Percentiles rank a stretch among this genome's conserved stretches.
Evolutionary conservation across 2,888 invertebrate genomes (phyloP).

Genomic region (Drosophila putrida): DNA sequence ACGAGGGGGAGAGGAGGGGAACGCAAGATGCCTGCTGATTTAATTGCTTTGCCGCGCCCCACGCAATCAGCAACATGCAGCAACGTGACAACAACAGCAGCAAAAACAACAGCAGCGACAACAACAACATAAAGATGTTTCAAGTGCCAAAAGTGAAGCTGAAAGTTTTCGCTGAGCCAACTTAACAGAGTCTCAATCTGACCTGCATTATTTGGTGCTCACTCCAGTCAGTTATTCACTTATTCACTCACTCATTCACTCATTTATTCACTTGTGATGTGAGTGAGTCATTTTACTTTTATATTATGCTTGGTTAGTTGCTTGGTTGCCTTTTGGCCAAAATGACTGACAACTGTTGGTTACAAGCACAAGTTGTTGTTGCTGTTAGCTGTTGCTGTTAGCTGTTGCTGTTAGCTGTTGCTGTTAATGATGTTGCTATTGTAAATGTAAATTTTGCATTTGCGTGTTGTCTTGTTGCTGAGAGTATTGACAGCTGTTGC

Average conservation of each 20-base stretch:
- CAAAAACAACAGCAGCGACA: slow-evolving; percentile 16
- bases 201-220: slow-evolving; percentile 29
- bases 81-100: slow-evolving; percentile 21
- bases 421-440: slow-evolving; percentile 18
- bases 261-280: slow-evolving; percentile 5
- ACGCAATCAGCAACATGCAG: slow-evolving; percentile 34
- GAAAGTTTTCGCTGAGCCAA: slow-evolving; percentile 34
- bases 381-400: slow-evolving; percentile 9
- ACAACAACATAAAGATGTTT: slow-evolving; percentile 35
- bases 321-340: neutral
- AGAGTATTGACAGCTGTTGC: slow-evolving; percentile 42
- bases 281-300: slow-evolving; percentile 25
- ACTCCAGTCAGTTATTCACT: slow-evolving; percentile 5
- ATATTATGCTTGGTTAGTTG: slow-evolving; percentile 18
- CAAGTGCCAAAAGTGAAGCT: slow-evolving; percentile 18
- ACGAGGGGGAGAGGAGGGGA: neutral
- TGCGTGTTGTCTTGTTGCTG: slow-evolving; percentile 8
- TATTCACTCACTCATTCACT: slow-evolving; percentile 16
- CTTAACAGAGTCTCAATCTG: slow-evolving; percentile 10
- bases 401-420: slow-evolving; percentile 3
- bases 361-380: slow-evolving; percentile 3
- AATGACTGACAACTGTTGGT: slow-evolving; percentile 29
- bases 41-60: slow-evolving; percentile 61
- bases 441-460: slow-evolving; percentile 21
- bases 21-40: slow-evolving; percentile 55